Conservation (phyloP, 1,140 invertebrate species). For the Ctenoplectra terminalis region DNA sequence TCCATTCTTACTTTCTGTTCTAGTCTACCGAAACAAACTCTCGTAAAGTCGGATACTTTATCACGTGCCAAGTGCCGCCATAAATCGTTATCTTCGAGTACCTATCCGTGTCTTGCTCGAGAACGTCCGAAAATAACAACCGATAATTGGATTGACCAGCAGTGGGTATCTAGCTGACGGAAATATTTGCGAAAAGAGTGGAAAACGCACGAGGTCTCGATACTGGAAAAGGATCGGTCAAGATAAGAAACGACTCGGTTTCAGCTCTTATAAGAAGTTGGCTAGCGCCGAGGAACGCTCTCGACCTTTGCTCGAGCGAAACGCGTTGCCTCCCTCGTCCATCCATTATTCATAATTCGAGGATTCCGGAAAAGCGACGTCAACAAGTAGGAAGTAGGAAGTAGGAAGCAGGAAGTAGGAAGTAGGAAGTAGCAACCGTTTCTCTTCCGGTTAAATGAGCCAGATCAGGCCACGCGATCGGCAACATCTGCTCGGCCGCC, state of each 20-base stretch:
- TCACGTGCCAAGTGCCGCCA: conserved; percentile 15
- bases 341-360: conserved; percentile 47
- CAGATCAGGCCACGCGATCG: neutral
- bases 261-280: too few relatives aligned
- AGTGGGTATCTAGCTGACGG: conserved; percentile 17
- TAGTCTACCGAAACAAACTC: conserved; percentile 26
- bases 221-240: too few relatives aligned
- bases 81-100: conserved; percentile 58
- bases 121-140: conserved; percentile 72
- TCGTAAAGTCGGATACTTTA: neutral
- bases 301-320: neutral
- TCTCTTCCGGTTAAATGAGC: conserved; percentile 20
- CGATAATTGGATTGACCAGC: conserved; percentile 69
- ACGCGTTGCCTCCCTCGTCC: neutral
- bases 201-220: too few relatives aligned
- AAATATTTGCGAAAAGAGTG: too few relatives aligned
- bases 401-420: too few relatives aligned
- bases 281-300: neutral
- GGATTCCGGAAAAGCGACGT: conserved; percentile 18
- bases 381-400: too few relatives aligned
- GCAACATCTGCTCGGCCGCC: conserved; percentile 18
- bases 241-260: too few relatives aligned
- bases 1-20: too few relatives aligned
- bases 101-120: too few relatives aligned
- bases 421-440: conserved; percentile 20